Evolutionary conservation across 2,888 invertebrate genomes (phyloP).

Genomic region (Diarsia dahlii): DNA sequence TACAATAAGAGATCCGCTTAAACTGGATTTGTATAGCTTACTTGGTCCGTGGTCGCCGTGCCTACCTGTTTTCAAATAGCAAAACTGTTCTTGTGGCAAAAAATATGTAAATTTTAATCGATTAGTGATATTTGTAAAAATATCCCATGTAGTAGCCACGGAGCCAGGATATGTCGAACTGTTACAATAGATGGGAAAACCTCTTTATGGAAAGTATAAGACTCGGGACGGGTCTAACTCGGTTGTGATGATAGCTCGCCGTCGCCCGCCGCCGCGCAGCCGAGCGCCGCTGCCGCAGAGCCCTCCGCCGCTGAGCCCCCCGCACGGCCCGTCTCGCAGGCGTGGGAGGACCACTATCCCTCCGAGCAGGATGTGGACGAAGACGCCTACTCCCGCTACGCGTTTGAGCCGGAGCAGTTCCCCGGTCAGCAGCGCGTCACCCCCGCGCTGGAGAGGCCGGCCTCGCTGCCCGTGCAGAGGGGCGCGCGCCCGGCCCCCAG

Average conservation of each 20-base stretch:
- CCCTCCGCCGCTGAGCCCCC: background rate
- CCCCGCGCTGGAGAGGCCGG: conserved; percentile 28
- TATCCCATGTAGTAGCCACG: background rate
- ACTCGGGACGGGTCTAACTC: conserved; percentile 1
- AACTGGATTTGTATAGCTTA: too few species aligned
- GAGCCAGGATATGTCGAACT: background rate
- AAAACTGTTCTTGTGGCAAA: background rate
- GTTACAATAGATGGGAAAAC: background rate
- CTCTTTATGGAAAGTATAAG: background rate
- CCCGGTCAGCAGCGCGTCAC: background rate
- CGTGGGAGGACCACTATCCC: conserved; percentile 29
- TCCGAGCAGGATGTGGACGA: conserved; percentile 22
- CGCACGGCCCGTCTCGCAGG: too few species aligned
- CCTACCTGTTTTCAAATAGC: background rate
- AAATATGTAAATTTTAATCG: background rate
- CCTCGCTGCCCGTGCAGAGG: conserved; percentile 31
- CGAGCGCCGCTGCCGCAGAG: background rate
- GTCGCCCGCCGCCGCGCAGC: background rate
- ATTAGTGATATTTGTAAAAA: background rate
- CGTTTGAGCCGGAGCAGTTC: conserved; percentile 29
- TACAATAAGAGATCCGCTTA: too few species aligned
- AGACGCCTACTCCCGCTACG: conserved; percentile 16
- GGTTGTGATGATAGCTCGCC: conserved; percentile 20
- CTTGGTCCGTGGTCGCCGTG: too few species aligned
- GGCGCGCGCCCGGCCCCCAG: background rate